These are phyloP conservation scores for Pocillopora meandrina DNA, from an alignment of 92 coral and sea anemone species.

Conservation along the genomic window DNA sequence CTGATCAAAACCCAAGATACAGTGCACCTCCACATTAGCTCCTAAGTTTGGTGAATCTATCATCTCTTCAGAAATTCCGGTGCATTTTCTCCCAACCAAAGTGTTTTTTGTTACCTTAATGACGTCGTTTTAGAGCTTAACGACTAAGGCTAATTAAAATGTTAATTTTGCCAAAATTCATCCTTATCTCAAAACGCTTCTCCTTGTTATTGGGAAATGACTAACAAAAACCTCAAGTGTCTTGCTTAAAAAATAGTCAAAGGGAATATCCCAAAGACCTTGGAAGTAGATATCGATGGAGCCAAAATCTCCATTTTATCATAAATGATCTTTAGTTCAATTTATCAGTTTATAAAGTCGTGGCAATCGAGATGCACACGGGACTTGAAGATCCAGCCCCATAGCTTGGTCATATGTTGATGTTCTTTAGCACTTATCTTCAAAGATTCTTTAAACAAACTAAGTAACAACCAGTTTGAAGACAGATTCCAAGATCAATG, in stretches of 20 bases:
- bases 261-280: background rate
- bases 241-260: background rate
- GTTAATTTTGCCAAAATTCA: too few species aligned
- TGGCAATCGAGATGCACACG: background rate
- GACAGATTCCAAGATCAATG: conserved; percentile 8
- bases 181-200: too few species aligned
- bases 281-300: background rate
- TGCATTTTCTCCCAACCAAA: too few species aligned
- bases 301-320: background rate
- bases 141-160: too few species aligned
- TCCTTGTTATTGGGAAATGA: too few species aligned
- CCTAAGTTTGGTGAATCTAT: too few species aligned
- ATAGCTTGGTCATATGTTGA: background rate
- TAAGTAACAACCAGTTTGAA: background rate
- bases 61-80: too few species aligned
- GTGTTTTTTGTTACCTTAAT: too few species aligned
- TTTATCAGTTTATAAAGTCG: background rate
- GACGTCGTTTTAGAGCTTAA: too few species aligned
- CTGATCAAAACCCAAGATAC: too few species aligned
- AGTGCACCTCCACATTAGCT: too few species aligned
- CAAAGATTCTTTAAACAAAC: background rate
- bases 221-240: background rate
- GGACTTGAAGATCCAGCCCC: background rate
- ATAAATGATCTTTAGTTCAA: conserved; percentile 9
- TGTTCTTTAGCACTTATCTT: background rate